Evolutionary conservation across 2,888 invertebrate genomes (phyloP), one percentile per base, ranked within the genome.

Genomic region (Leuctra nigra): DNA sequence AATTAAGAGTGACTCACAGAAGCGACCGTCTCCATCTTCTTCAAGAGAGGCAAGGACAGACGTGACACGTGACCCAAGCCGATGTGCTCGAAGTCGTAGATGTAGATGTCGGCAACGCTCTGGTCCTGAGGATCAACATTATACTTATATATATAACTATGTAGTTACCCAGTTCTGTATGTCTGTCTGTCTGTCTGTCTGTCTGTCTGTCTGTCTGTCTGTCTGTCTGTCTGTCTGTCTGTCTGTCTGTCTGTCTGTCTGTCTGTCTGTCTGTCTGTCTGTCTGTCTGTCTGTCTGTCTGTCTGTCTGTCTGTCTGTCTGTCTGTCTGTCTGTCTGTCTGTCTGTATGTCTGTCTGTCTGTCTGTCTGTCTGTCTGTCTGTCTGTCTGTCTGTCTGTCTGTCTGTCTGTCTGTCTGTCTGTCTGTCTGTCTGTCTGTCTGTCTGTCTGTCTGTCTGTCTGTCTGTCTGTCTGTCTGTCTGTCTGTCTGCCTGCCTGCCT

Each of bases 51-150:
- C 23, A 48, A 52, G 9, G 54, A 47, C 22, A 53, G 22, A 44
- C 52, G 41, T 16, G 56, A 39, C n/a, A 50, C 36, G 36, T 57
- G 59, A 1, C 54, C 44, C 1, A 59, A 9, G 20, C 39, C 46
- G 13, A 54, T n/a, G 23, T 54, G 36, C 11, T 22, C 44, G 38
- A 46, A 35, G 53, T 60, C 59, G 33, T 57, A 39, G 48, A 60
- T 29, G 56, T 35, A 16, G 59, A 57, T 64, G 63, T 46, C 63
- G 53, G 57, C 58, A 58, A 59, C 59, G 35, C 61, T 61, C 53
- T 56, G 62, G 54, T 63, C 63, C 36, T 61, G 58, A 52, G n/a
- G n/a, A n/a, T n/a, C n/a, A n/a, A n/a, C n/a, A n/a, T n/a, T 44
- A 7, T 44, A 44, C 23, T 6, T 44, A 44, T 44, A 2, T 44